phyloP scores from a whole-genome alignment of 2,113 vertebrate genomes.

The Psephotus haematonotus region DNA sequence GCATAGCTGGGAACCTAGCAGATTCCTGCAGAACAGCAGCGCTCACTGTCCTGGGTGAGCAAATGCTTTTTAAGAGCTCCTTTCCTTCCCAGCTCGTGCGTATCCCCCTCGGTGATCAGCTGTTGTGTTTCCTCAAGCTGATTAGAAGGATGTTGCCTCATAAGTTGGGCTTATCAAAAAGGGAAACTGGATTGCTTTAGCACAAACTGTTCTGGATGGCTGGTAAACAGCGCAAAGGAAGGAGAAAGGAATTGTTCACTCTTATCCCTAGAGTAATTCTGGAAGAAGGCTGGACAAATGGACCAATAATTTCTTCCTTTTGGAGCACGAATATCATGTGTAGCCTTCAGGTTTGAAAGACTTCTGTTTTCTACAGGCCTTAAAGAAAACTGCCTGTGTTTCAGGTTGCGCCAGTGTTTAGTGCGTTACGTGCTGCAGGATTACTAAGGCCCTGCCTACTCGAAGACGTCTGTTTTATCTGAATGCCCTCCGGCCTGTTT shows the following conservation, averaged over 20 bases:
- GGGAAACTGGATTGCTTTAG: not conserved
- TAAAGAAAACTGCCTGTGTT: not conserved
- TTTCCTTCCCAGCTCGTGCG: not conserved
- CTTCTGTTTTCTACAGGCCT: not conserved
- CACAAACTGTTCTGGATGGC: not conserved
- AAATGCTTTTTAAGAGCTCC: not conserved
- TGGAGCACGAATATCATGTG: not conserved
- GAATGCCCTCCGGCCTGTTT: not conserved
- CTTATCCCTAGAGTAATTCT: not conserved
- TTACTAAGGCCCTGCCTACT: not conserved
- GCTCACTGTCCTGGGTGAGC: not conserved
- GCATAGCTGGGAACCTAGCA: not conserved
- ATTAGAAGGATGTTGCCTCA: not conserved
- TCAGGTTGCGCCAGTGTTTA: not conserved
- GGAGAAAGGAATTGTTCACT: not conserved
- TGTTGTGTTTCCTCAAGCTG: not conserved
- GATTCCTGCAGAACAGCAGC: not conserved
- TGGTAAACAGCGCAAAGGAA: not conserved
- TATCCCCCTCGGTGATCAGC: not conserved
- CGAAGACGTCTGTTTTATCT: not conserved
- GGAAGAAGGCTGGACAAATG: not conserved
- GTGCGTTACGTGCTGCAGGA: accelerated
- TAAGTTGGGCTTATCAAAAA: not conserved
- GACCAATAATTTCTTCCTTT: not conserved
- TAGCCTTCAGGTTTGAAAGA: not conserved